Percentiles rank a stretch among this genome's conserved stretches.
phyloP scores from a whole-genome alignment of 1,140 invertebrate genomes.

The Zaprionus kolodkinae region DNA sequence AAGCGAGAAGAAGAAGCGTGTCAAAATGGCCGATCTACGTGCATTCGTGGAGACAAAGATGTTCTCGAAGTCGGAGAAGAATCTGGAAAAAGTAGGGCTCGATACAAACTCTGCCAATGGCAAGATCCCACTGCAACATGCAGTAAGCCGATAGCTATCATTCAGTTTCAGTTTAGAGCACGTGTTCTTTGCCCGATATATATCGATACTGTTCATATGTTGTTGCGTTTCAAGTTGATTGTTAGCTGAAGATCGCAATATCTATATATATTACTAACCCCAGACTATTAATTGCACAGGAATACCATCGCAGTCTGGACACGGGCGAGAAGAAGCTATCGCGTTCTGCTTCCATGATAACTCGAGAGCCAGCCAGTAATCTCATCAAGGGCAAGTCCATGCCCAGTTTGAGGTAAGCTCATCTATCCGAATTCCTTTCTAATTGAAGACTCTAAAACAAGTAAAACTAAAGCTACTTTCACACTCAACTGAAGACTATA shows the following conservation, averaged over 20 bases:
- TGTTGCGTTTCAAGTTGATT: constrained; percentile 46
- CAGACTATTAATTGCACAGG: constrained; percentile 84
- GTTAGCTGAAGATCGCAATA: constrained; percentile 9
- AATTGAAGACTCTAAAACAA: not conserved
- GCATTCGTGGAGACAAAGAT: constrained; percentile 96
- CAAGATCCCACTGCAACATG: constrained; percentile 82
- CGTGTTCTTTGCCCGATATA: constrained; percentile 40
- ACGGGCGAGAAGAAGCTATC: constrained; percentile 89
- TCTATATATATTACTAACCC: not conserved
- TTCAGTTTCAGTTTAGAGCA: constrained; percentile 39
- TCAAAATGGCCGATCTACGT: constrained; percentile 95
- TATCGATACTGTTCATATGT: constrained; percentile 44
- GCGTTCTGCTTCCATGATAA: constrained; percentile 88
- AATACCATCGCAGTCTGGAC: constrained; percentile 91
- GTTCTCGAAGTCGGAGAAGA: constrained; percentile 95
- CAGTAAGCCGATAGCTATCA: constrained; percentile 77
- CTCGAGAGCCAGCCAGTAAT: constrained; percentile 86
- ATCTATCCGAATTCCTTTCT: not conserved
- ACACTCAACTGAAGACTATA: constrained; percentile 22
- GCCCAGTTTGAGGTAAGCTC: constrained; percentile 94
- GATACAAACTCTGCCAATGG: constrained; percentile 87
- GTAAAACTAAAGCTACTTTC: constrained; percentile 7
- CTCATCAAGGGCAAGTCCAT: constrained; percentile 97
- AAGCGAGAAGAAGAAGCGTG: constrained; percentile 93
- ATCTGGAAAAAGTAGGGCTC: constrained; percentile 94